Conservation (phyloP, 1,140 invertebrate genomes). For the Venturia canescens region DNA sequence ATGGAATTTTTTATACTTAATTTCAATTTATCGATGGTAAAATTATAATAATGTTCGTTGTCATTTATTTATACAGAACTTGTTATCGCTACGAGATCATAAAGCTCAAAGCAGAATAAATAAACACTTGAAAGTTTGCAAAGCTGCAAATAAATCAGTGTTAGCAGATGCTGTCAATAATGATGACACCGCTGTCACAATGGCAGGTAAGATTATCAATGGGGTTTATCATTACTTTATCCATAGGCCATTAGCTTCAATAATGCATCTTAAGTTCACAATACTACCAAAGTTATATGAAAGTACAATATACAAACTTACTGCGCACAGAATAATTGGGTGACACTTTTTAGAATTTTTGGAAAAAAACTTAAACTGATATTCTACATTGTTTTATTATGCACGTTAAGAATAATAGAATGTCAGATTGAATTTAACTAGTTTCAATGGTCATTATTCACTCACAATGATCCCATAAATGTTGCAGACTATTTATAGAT, state of each 20-base stretch:
- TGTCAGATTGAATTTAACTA: no score
- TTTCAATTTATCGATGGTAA: not conserved
- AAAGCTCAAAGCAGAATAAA: slow-evolving; percentile 84
- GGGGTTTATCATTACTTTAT: not conserved
- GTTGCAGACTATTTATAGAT: no score
- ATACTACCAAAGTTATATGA: no score
- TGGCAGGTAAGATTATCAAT: slow-evolving; percentile 74
- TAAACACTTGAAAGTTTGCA: slow-evolving; percentile 86
- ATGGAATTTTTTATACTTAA: slow-evolving; percentile 6
- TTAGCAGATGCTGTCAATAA: slow-evolving; percentile 88
- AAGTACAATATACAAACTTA: no score
- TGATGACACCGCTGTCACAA: slow-evolving; percentile 85
- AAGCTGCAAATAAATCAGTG: slow-evolving; percentile 92
- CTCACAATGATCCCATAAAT: no score
- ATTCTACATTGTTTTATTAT: no score
- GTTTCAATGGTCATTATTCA: no score
- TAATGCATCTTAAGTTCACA: not conserved
- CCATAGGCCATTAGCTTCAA: not conserved
- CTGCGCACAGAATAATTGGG: not conserved
- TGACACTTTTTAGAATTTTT: not conserved
- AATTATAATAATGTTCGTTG: no score
- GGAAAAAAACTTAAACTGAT: no score
- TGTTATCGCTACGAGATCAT: slow-evolving; percentile 85
- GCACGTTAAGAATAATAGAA: no score
- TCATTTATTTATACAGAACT: slow-evolving; percentile 71